Conservation (phyloP, 2,888 invertebrate species). For the Adineta ricciae region DNA sequence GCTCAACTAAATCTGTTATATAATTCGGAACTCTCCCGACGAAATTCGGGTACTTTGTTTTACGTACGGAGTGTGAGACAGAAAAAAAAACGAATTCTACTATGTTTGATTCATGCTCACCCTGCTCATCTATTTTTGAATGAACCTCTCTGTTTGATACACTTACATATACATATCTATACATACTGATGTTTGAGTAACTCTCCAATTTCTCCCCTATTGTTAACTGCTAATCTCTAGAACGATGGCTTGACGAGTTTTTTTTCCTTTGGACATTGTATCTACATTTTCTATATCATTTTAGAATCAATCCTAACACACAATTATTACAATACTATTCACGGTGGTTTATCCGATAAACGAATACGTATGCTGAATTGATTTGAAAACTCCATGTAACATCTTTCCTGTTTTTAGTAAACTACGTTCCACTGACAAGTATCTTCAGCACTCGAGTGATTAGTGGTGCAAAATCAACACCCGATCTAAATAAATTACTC, state of each 20-base stretch:
- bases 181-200: not conserved
- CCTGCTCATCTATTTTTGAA: not conserved
- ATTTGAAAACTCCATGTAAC: not conserved
- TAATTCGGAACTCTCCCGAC: not conserved
- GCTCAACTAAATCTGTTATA: not conserved
- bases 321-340: slow-evolving; percentile 18
- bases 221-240: not conserved
- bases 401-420: not conserved
- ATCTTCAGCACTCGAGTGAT: slow-evolving; percentile 6
- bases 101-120: not conserved
- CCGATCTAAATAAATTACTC: not conserved
- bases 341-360: not conserved
- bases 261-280: not conserved
- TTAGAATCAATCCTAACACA: slow-evolving; percentile 9
- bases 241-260: no score
- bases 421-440: not conserved
- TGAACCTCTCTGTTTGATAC: not conserved
- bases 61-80: not conserved
- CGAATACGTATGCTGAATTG: not conserved
- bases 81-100: no score
- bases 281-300: not conserved
- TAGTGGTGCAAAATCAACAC: not conserved
- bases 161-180: no score
- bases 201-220: not conserved
- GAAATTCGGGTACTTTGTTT: not conserved